Percentiles rank a stretch among this genome's conserved stretches.
Evolutionary conservation across 1,140 invertebrate genomes (phyloP).

Genomic region (Melanaphis sacchari): DNA sequence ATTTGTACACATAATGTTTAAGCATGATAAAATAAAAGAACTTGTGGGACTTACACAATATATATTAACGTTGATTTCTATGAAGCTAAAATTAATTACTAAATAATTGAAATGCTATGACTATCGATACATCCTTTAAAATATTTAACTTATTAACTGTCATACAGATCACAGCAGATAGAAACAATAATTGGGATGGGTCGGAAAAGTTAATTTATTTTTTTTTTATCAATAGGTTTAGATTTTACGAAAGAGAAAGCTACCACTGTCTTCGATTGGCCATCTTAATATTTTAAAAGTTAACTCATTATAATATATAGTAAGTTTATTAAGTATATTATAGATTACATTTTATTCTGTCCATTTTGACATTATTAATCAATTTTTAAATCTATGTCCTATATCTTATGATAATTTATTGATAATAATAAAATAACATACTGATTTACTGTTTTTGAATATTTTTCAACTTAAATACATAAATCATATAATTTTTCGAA

Average conservation of each 20-base stretch:
- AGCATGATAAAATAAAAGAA: no score
- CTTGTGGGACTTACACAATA: no score
- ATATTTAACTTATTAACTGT: neutral
- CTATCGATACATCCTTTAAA: no score
- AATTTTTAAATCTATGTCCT: no score
- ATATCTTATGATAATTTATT: no score
- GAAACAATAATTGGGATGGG: neutral
- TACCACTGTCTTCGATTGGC: neutral
- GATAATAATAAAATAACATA: no score
- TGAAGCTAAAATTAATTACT: neutral
- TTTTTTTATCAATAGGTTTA: neutral
- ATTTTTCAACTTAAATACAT: no score
- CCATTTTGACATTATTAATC: neutral
- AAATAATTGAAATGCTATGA: no score
- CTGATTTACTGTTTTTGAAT: no score
- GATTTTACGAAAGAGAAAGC: neutral
- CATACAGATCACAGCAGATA: no score
- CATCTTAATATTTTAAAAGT: neutral
- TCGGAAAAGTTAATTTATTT: neutral
- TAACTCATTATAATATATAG: neutral
- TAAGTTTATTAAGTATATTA: neutral
- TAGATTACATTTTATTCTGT: neutral
- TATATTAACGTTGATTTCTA: neutral
- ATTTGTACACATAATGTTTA: no score
- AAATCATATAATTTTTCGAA: no score